Percentiles rank a stretch among this genome's conserved stretches.
Evolutionary conservation across 2,113 vertebrate genomes (phyloP).

Genomic region (Etheostoma cragini): DNA sequence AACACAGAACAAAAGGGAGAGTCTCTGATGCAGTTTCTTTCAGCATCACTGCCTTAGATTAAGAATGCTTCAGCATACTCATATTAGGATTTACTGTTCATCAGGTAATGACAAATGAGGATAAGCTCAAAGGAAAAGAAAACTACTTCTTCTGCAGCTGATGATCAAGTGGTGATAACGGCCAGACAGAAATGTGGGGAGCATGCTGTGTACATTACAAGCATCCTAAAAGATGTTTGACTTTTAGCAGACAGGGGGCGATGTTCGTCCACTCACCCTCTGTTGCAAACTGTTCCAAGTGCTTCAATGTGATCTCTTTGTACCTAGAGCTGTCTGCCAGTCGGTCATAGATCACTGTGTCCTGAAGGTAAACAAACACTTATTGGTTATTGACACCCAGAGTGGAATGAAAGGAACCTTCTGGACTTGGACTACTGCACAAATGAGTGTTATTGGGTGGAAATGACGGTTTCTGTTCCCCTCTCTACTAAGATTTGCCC

Average conservation of each 20-base stretch:
- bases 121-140: neutral
- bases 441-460: neutral
- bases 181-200: neutral
- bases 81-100: neutral
- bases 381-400: slow-evolving; percentile 41
- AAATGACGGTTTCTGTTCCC: neutral
- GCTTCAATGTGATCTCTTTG: slow-evolving; percentile 98
- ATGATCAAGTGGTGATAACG: neutral
- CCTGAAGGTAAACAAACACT: slow-evolving; percentile 84
- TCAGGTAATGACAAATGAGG: neutral
- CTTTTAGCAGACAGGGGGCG: slow-evolving; percentile 59
- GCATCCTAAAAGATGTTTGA: neutral
- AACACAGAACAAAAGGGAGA: slow-evolving; percentile 43
- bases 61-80: neutral
- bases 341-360: slow-evolving; percentile 97
- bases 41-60: slow-evolving; percentile 6
- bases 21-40: slow-evolving; percentile 31
- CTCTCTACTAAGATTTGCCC: neutral
- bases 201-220: neutral
- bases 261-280: slow-evolving; percentile 88
- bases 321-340: slow-evolving; percentile 96
- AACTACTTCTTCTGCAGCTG: neutral
- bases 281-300: slow-evolving; percentile 98
- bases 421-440: neutral
- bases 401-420: slow-evolving; percentile 29